Evolutionary conservation across 2,113 vertebrate species (phyloP).

Genomic region (Amazona guildingii): DNA sequence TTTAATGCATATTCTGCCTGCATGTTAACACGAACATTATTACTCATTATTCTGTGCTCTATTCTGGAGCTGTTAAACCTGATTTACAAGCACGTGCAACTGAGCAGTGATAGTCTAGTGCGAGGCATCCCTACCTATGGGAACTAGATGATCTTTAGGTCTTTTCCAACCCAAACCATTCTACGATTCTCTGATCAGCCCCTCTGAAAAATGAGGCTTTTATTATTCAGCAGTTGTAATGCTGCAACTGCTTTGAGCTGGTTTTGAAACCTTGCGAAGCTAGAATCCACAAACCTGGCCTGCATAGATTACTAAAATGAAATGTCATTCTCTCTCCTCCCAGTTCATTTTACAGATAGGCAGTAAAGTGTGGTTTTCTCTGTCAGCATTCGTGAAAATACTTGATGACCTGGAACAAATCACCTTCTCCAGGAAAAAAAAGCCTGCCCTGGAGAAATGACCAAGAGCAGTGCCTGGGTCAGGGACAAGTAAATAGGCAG

Average conservation of each 20-base stretch:
- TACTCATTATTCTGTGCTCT: not conserved
- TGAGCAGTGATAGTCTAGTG: not conserved
- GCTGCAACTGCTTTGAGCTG: not conserved
- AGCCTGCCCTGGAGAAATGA: not conserved
- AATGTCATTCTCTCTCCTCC: not conserved
- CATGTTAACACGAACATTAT: not conserved
- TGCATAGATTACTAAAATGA: not conserved
- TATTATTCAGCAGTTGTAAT: not conserved
- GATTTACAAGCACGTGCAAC: not conserved
- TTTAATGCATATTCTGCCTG: not conserved
- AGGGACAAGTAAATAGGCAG: not conserved
- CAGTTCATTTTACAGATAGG: not conserved
- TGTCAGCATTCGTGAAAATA: not conserved
- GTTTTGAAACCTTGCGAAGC: not conserved
- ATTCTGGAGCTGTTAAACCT: not conserved
- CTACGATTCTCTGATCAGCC: not conserved
- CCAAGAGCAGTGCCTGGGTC: not conserved
- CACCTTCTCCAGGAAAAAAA: not conserved
- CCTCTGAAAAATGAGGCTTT: not conserved
- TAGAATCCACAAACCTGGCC: not conserved
- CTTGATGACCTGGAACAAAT: not conserved
- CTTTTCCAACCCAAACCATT: not conserved
- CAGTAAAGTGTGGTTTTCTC: not conserved
- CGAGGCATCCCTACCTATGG: not conserved
- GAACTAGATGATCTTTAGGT: not conserved